Base-by-base conservation (phyloP, 2,888 invertebrate species). In the Pammene aurita region DNA sequence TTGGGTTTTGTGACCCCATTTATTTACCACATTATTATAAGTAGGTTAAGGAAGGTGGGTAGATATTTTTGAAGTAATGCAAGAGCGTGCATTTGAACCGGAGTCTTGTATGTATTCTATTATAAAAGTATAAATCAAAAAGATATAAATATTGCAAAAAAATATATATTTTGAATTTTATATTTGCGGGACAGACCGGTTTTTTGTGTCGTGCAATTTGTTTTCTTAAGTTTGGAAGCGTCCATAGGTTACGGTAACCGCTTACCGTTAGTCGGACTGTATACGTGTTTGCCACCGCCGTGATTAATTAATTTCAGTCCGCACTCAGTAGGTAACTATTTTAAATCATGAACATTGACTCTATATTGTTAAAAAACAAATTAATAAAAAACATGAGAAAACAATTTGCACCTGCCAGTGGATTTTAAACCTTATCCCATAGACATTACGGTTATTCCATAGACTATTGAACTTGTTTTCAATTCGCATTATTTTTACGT, bases 21-120 rank as follows among this genome's bases (percentile, higher is more conserved):
- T 76, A 85, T 82, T 84, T 86, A 85, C 82, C 79, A 79, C 87
- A 80, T 57, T 87, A 80, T 60, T 70, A 44, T 79, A 80, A 80
- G 76, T 76, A 83, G 78, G 70, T 67, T 72, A 82, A 84, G 79
- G 80, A 81, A 79, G 72, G 79, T 75, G 78, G 79, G 82, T 84
- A 81, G 82, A 74, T 75, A 78, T 80, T 80, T 74, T 73, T 74
- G 63, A 71, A 64, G n/a, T 65, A 75, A 76, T 74, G 79, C 77
- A 72, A 77, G 88, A 82, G 86, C 85, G 88, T 82, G 78, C 84
- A 77, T 62, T 61, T n/a, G 14, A 38, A 71, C 46, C 68, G 52
- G 58, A 64, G 50, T 67, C 55, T 67, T 61, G 44, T 63, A 14
- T 38, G 38, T 9, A 7, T 9, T 38, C 7, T 38, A 38, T 38